These are phyloP conservation scores for Phymastichus coffea DNA, from an alignment of 1,140 invertebrate genomes.

Conservation along the genomic window DNA sequence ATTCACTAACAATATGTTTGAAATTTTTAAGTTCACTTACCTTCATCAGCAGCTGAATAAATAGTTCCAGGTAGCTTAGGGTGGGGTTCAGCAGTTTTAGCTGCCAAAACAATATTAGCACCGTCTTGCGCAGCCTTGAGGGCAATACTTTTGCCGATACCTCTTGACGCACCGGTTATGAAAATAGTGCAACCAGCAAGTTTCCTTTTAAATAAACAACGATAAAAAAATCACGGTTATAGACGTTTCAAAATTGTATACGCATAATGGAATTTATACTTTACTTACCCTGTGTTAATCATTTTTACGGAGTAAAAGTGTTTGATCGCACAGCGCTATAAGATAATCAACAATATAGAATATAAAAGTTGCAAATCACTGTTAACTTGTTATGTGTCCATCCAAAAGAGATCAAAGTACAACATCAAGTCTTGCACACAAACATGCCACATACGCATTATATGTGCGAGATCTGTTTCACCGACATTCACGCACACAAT, in stretches of 20 bases:
- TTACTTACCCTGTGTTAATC: constrained; percentile 36
- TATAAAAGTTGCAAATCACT: constrained; percentile 25
- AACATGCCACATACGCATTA: background rate
- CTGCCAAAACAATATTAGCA: constrained; percentile 92
- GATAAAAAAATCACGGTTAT: no score
- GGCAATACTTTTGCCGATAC: constrained; percentile 97
- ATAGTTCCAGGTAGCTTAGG: constrained; percentile 98
- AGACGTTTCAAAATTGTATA: no score
- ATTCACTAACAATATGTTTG: no score
- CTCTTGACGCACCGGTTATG: constrained; percentile 94
- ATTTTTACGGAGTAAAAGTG: constrained; percentile 18
- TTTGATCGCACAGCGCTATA: no score
- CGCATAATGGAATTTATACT: no score
- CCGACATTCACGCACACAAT: no score
- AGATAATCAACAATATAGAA: no score
- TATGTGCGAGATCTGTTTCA: no score
- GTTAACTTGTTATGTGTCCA: background rate
- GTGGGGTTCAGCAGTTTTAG: constrained; percentile 94
- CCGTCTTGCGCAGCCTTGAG: constrained; percentile 92
- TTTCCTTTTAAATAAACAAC: constrained; percentile 67
- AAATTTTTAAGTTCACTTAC: no score
- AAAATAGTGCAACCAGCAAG: constrained; percentile 90
- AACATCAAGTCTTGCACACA: background rate
- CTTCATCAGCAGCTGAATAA: constrained; percentile 94
- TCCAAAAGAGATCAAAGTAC: constrained; percentile 6